phyloP scores from a whole-genome alignment of 92 coral and sea anemone genomes.

The Epizoanthus illoricatus region DNA sequence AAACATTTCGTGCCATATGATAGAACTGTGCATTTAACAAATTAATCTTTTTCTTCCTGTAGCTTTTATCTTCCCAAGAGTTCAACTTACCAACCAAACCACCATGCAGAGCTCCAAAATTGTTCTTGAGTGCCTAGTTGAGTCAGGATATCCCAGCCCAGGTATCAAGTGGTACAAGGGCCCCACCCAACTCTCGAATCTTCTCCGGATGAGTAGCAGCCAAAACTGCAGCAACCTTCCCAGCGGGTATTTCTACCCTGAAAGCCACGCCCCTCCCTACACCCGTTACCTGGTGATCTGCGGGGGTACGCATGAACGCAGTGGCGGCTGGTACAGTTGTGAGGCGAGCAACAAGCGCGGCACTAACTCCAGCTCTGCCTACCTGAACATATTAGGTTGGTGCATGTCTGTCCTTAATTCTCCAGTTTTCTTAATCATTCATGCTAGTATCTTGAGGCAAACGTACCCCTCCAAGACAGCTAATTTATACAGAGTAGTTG shows the following conservation, averaged over 20 bases:
- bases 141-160: slow-evolving; percentile 76
- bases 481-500: too few species aligned
- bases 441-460: too few species aligned
- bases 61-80: slow-evolving; percentile 51
- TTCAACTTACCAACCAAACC: slow-evolving; percentile 64
- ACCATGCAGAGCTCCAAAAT: slow-evolving; percentile 48
- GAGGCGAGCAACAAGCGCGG: slow-evolving; percentile 59
- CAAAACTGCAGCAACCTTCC: slow-evolving; percentile 23
- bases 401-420: background rate
- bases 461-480: too few species aligned
- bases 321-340: slow-evolving; percentile 75
- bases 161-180: slow-evolving; percentile 75
- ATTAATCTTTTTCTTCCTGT: background rate
- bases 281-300: slow-evolving; percentile 70
- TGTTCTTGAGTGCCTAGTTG: slow-evolving; percentile 51
- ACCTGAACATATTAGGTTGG: slow-evolving; percentile 71
- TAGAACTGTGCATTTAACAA: background rate
- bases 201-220: background rate
- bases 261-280: slow-evolving; percentile 39
- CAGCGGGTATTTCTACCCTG: slow-evolving; percentile 62
- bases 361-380: slow-evolving; percentile 34
- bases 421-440: too few species aligned
- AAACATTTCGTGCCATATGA: too few species aligned
- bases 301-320: slow-evolving; percentile 55
- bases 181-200: slow-evolving; percentile 8